These are phyloP conservation scores for Drosophila teissieri DNA, from an alignment of 1,140 invertebrate species.

Conservation along the genomic window DNA sequence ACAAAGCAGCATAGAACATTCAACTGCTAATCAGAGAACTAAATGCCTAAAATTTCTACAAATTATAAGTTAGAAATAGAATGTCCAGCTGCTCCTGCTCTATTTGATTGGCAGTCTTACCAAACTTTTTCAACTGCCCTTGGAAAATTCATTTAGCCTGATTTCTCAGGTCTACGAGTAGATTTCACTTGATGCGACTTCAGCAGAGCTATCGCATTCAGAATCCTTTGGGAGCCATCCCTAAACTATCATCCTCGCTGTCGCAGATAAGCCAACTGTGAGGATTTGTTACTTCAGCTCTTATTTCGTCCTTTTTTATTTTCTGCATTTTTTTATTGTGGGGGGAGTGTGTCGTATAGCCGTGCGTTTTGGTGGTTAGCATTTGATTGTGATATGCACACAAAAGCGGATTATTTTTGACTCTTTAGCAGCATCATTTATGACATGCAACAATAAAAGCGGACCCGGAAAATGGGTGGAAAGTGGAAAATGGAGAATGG, in stretches of 20 bases:
- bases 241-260: conserved; percentile 10
- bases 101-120: neutral
- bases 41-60: too few relatives aligned
- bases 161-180: neutral
- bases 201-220: neutral
- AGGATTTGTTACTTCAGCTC: conserved; percentile 1
- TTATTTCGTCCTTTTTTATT: conserved; percentile 14
- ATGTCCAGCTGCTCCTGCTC: too few relatives aligned
- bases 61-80: too few relatives aligned
- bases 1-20: too few relatives aligned
- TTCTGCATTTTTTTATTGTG: neutral
- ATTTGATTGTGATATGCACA: conserved; percentile 80
- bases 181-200: conserved; percentile 5
- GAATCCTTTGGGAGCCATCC: conserved; percentile 4
- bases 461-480: conserved; percentile 3
- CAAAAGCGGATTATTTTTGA: conserved; percentile 79
- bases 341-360: neutral
- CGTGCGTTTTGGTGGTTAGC: conserved; percentile 26
- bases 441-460: conserved; percentile 76
- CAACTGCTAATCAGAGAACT: too few relatives aligned
- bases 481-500: neutral
- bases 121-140: too few relatives aligned
- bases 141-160: neutral
- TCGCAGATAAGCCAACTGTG: conserved; percentile 14
- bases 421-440: conserved; percentile 80